A percentile compares a stretch with the other conserved stretches of the same genome.
These are phyloP conservation scores for Phymatocera aterrima DNA, from an alignment of 2,888 invertebrate genomes.

Conservation along the genomic window DNA sequence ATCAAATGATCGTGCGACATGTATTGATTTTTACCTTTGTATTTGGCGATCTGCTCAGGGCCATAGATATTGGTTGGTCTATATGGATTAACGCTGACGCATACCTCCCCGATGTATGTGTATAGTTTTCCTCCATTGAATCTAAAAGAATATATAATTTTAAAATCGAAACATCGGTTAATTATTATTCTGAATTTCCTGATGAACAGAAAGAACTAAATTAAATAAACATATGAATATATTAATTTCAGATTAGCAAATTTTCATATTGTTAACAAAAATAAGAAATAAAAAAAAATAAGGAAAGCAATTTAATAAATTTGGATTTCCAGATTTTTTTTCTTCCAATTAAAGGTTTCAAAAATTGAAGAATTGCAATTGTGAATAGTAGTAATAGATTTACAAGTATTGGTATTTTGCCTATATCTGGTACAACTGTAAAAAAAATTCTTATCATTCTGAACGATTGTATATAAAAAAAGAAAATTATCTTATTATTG, in stretches of 20 bases:
- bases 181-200: too few species aligned
- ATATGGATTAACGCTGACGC: slow-evolving; percentile 98
- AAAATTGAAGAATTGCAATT: neutral
- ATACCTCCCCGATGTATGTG: slow-evolving; percentile 99
- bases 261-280: too few species aligned
- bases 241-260: neutral
- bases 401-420: neutral
- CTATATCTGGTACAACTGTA: neutral
- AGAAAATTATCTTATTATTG: too few species aligned
- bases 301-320: neutral
- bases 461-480: slow-evolving; percentile 21
- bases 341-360: neutral
- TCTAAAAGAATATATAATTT: slow-evolving; percentile 77
- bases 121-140: slow-evolving; percentile 95
- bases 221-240: neutral
- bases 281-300: too few species aligned
- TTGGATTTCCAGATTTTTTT: neutral
- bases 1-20: too few species aligned
- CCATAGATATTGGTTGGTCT: slow-evolving; percentile 94
- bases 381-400: neutral
- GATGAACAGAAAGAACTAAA: neutral
- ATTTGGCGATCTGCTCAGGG: slow-evolving; percentile 89
- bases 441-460: neutral
- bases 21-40: slow-evolving; percentile 83
- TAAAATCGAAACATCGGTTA: neutral